Conservation (phyloP, 2,113 vertebrate genomes). For the Perca flavescens region DNA sequence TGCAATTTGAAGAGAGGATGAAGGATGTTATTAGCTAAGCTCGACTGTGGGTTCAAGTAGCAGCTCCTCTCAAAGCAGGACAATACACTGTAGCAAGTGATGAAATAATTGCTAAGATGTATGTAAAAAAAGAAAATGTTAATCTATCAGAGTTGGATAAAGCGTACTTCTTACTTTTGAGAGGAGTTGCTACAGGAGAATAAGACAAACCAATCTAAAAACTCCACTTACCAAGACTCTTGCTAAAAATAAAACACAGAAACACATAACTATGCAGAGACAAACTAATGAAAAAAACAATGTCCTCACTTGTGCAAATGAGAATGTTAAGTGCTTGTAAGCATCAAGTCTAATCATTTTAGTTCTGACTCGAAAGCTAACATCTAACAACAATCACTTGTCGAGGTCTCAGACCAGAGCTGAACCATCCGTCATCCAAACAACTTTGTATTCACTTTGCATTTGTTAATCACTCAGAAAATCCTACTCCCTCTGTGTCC, state of each 20-base stretch:
- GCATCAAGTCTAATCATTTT: conserved; percentile 33
- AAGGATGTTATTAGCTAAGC: background rate
- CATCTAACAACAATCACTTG: conserved; percentile 48
- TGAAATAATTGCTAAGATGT: background rate
- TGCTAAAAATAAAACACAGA: background rate
- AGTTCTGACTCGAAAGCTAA: conserved; percentile 38
- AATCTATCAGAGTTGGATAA: background rate
- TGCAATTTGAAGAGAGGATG: background rate
- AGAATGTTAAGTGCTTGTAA: conserved; percentile 18
- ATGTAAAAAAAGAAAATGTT: background rate
- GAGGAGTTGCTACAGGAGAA: background rate
- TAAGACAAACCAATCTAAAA: background rate
- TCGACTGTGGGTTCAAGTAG: background rate
- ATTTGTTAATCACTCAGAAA: conserved; percentile 73
- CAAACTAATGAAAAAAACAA: background rate
- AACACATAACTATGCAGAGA: conserved; percentile 6
- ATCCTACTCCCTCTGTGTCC: conserved; percentile 67
- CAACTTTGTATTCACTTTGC: conserved; percentile 73
- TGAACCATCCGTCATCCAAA: conserved; percentile 47
- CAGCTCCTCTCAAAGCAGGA: background rate
- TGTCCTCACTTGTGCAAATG: conserved; percentile 37
- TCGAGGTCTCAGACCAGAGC: conserved; percentile 42
- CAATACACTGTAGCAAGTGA: background rate
- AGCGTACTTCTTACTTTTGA: background rate
- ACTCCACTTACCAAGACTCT: background rate